Evolutionary conservation across 64 coral and sea anemone species (phyloP), one percentile per base, ranked within the genome.

Genomic region (Platygyra sinensis): DNA sequence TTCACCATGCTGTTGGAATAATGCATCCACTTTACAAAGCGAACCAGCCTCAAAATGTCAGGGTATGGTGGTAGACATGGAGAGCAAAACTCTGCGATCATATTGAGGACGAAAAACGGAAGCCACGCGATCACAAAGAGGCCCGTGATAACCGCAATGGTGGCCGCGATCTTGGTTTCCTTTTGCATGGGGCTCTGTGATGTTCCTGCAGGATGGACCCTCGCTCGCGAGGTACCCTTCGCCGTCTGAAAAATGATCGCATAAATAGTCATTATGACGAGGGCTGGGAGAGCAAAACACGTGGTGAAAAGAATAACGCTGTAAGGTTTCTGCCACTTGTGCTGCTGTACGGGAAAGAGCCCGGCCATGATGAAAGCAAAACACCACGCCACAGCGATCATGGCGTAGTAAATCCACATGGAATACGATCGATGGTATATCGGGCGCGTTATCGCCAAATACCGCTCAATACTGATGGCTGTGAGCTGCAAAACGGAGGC

Each of bases 1-100:
- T 97, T 97, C 31, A 97, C 88, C 28, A 93, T 87, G 50, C 95
- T 97, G 88, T 97, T 97, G 30, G 88, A 89, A n/a, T 94, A 97
- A 38, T 97, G 95, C 95, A 97, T 97, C 95, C 91, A 97, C 62
- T 97, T 97, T 1, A 97, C 95, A 82, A 97, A 97, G 24, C 95
- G 82, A 4, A 97, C 59, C 16, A 97, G 76, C 25, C 95, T 79
- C 29, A 67, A 50, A 59, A 84, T 22, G 31, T 67, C 88, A 27
- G 60, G 79, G 25, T 52, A 84, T 0, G 81, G 54, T 7, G 95
- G 95, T 24, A 97, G 60, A 59, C 88, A 90, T 17, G 65, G 17
- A 2, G 19, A 24, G 25, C 95, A 94, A 73, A 97, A 97, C 29
- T 71, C 80, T 38, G 80, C 95, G 0, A 94, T 54, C 46, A 97